Base-by-base conservation (phyloP, 2,888 invertebrate genomes). In the Ceriagrion tenellum region DNA sequence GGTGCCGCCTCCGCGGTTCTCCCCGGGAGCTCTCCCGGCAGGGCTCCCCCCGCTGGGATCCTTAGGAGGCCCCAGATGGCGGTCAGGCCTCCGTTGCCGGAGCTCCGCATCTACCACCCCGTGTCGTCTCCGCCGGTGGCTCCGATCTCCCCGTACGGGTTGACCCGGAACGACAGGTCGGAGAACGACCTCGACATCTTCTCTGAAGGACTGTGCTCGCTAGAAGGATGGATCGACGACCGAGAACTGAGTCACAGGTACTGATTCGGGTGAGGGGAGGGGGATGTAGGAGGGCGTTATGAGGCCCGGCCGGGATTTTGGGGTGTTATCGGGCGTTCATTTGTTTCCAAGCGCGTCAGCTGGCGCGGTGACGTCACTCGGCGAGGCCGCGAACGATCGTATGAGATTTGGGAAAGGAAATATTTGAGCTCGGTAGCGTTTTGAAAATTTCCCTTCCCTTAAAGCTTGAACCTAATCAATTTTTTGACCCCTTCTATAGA, bases 221-320 rank as follows among this genome's bases (percentile, higher is more conserved):
- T 97, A 47, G 97, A 97, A 95, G 95, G 97, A 90, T 97, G 97
- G 97, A 97, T 97, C 95, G 97, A 98, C 96, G 97, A 97, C 96
- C 97, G 98, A 96, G 97, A 97, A 56, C 96, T 97, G 30, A 97
- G 97, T 93, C 98, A 98, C 97, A 98, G 98, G 98, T 98, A 97
- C 35, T 18, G 13, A 81, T 3, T 63, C 35, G 16, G 40, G 16
- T 47, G 47, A 12, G 81, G 81, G 35, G 18, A 35, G 35, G 35
- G 81, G 3, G 12, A 3, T n/a, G 26, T n/a, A 69, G 26, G 12
- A 59, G 6, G n/a, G n/a, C 69, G 13, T n/a, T 59, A 20, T 12
- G 69, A 81, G 81, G 30, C 18, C 3, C 26, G 30, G 35, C 35
- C 4, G 18, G 81, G 81, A 18, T 35, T 81, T 81, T 35, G 81